Evolutionary conservation across 2,888 invertebrate species (phyloP), one percentile per base, ranked within the genome.

Genomic region (Scelioninae gen. 1): DNA sequence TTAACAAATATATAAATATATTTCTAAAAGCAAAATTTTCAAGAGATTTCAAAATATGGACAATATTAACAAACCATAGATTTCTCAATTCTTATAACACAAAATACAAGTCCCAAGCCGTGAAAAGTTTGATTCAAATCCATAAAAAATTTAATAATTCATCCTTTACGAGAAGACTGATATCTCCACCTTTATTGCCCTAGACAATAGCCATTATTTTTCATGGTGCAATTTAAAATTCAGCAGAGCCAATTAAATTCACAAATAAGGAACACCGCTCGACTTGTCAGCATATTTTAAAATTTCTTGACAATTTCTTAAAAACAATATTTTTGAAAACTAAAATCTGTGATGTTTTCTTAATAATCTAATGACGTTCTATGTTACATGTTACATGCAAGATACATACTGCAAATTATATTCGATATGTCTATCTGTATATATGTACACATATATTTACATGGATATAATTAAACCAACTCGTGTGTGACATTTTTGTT

Each of bases 281-380:
- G 13, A 58, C 62, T 60, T 16, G 47, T 43, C 58, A 43, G 56
- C 15, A 71, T 78, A 65, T 78, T 78, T 79, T 72, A 43, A 72
- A 79, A 79, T 79, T 66, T 81, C 80, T 75, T 74, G 80, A 69
- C 38, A 58, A 76, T 77, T 71, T 69, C 45, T 45, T 62, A 38
- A 49, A 75, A 71, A 63, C 47, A 40, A 68, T 82, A 76, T 71
- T 82, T 82, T 76, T 65, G 47, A 76, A 63, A 53, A 75, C 76
- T 43, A 82, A 77, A 81, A 77, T 82, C 82, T 77, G 82, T 82
- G 77, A 82, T 77, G 82, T 76, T 82, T 76, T 77, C 72, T 77
- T 55, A 66, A 81, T 69, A 68, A 72, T 68, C 74, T 63, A 62
- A 49, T 47, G 16, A 65, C 60, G 51, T 63, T 82, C 77, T 77